These are phyloP conservation scores for Ptilonorhynchus violaceus DNA, from an alignment of 2,113 vertebrate genomes.

Conservation along the genomic window DNA sequence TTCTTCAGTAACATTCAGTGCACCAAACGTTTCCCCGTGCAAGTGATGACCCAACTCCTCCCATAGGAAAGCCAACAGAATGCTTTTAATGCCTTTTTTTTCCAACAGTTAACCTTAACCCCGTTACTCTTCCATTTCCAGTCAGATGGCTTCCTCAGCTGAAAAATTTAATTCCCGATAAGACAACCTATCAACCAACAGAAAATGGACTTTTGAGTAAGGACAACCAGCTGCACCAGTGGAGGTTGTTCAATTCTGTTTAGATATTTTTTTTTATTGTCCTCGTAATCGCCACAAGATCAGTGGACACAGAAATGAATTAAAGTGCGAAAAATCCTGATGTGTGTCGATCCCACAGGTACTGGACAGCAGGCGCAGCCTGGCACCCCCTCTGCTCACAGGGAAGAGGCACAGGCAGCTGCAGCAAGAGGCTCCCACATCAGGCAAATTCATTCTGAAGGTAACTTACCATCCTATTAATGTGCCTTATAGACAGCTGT, in stretches of 20 bases:
- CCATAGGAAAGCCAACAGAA: background rate
- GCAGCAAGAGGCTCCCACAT: accelerated
- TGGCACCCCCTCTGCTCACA: background rate
- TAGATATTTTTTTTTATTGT: background rate
- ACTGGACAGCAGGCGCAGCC: background rate
- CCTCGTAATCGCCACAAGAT: background rate
- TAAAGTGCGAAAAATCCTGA: background rate
- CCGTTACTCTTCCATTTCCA: background rate
- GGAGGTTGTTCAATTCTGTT: background rate
- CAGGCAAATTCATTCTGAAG: background rate
- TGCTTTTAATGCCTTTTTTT: background rate
- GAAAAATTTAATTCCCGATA: constrained; percentile 58
- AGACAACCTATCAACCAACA: constrained; percentile 23
- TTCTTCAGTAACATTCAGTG: background rate
- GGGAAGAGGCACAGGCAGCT: background rate
- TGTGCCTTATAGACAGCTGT: background rate
- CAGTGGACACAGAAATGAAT: background rate
- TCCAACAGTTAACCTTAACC: constrained; percentile 7
- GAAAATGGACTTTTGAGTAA: constrained; percentile 41
- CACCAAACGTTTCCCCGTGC: background rate
- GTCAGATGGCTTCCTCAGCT: background rate
- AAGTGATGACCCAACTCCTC: background rate
- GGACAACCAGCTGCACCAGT: background rate
- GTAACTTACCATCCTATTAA: background rate
- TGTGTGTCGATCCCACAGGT: background rate